Evolutionary conservation across 2,888 invertebrate species (phyloP), one percentile per base, ranked within the genome.

Genomic region (Adela reaumurella): DNA sequence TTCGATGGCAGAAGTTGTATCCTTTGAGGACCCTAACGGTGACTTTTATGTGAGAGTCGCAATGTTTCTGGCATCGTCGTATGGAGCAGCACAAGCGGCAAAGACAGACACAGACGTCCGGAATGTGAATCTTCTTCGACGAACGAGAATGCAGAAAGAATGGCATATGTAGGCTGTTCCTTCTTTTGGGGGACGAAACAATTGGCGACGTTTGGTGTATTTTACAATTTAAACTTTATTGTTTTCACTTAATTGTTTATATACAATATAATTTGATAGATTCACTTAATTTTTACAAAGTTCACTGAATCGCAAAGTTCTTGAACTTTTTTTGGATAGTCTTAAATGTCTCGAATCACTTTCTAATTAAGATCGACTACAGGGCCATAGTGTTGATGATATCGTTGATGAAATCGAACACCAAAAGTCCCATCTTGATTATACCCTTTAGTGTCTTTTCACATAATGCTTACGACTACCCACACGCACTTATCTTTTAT

Each of bases 111-210:
- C 66, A 63, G 50, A 65, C 65, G 53, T 73, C 72, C 19, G 63
- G 63, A 48, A 54, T 61, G 52, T 77, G 77, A 71, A 64, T 70
- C 73, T 67, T 70, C 63, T 65, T 68, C 59, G 54, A 55, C 48
- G 58, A 59, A 59, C 64, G 65, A 60, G 59, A 61, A 56, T 59
- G 57, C 63, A 63, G 52, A 57, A 68, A 67, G 72, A 65, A 73
- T 72, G 72, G 68, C 78, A 78, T 77, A 67, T 53, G 77, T 74
- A 72, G 63, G 74, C 68, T 77, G 77, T 73, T 29, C 10, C 42
- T 45, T 3, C 45, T 49, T 35, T 35, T 44, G 5, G 17, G 45
- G 18, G 8, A 24, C 4, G 8, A 24, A 24, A 24, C 5, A 24
- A 8, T 24, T 24, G 4, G 24, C 8, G 8, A 24, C 24, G 24